Base-by-base conservation (phyloP, 2,797 vertebrate genomes). In the Chaenodraco wilsoni region DNA sequence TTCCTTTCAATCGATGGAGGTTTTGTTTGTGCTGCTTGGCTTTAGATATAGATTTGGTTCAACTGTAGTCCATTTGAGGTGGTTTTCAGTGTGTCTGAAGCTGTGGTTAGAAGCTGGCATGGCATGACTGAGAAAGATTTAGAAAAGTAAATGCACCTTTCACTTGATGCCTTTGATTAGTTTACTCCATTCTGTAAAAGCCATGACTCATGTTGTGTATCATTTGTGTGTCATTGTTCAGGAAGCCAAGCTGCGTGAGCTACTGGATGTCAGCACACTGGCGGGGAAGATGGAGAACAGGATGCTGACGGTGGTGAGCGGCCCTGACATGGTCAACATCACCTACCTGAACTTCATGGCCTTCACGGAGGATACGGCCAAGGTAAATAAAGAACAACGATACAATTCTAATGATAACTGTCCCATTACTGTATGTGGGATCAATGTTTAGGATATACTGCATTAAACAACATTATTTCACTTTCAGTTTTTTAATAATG, bases 291-390 rank as follows among this genome's bases (percentile, higher is more conserved):
- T 98, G 90, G 98, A 99, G 86, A 96, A 95, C 82, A 93, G 96
- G 69, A 96, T 98, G 95, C 89, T 99, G 83, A 99, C 96, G 0
- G 97, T 99, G 71, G 98, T 98, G 45, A 96, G 97, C 2, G 98
- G 98, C 9, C 93, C 94, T 0, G 98, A 99, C 90, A 94, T 99
- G 89, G 97, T 99, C 73, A 99, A 98, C 89, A 98, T 99, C 85
- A 97, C 96, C 1, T 98, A 96, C 91, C 88, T 99, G 91, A 99
- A 99, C 91, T 96, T 99, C 76, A 96, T 99, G 92, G 97, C 98
- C n/a, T 96, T 98, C 88, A 97, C 97, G 77, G 98, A 99, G 86
- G 98, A 99, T 48, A 95, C 95, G 1, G 98, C 98, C 0, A 99
- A 98, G 98, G 98, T 99, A 64, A 77, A 61, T 37, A 40, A 0